Evolutionary conservation across 2,888 invertebrate genomes (phyloP).

Genomic region (Pterobdella sp.): DNA sequence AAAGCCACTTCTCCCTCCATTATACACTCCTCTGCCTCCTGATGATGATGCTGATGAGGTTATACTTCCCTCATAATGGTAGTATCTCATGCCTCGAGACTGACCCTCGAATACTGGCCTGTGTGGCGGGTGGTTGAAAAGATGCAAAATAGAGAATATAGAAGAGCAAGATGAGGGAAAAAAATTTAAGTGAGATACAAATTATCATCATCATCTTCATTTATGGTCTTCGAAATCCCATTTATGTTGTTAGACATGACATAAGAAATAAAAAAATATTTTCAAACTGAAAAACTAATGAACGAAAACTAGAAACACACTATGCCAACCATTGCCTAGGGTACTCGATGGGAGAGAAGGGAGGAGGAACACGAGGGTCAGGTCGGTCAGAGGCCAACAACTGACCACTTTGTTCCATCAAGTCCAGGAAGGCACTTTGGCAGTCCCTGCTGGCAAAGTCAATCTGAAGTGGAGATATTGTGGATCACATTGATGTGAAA

Average conservation of each 20-base stretch:
- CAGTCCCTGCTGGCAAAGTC: conserved; percentile 96
- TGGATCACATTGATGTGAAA: background rate
- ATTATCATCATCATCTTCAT: no score
- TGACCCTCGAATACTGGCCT: conserved; percentile 27
- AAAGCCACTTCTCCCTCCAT: background rate
- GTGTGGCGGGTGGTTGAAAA: background rate
- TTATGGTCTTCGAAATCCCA: no score
- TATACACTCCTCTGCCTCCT: conserved; percentile 4
- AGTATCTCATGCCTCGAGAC: conserved; percentile 20
- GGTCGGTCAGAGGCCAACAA: conserved; percentile 49
- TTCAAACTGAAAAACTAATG: background rate
- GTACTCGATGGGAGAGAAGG: conserved; percentile 25
- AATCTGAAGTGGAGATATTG: conserved; percentile 56
- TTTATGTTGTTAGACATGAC: background rate
- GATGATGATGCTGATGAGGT: conserved; percentile 1
- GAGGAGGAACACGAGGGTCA: conserved; percentile 39
- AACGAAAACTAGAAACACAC: background rate
- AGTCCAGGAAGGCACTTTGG: conserved; percentile 84
- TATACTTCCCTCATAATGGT: conserved; percentile 13
- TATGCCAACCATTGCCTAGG: conserved; percentile 28
- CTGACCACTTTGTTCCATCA: conserved; percentile 65
- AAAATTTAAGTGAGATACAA: no score
- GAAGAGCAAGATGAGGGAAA: no score
- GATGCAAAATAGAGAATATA: no score
- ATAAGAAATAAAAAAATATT: background rate